Base-by-base conservation (phyloP, 2,888 invertebrate genomes). In the Druceiella hillmani region DNA sequence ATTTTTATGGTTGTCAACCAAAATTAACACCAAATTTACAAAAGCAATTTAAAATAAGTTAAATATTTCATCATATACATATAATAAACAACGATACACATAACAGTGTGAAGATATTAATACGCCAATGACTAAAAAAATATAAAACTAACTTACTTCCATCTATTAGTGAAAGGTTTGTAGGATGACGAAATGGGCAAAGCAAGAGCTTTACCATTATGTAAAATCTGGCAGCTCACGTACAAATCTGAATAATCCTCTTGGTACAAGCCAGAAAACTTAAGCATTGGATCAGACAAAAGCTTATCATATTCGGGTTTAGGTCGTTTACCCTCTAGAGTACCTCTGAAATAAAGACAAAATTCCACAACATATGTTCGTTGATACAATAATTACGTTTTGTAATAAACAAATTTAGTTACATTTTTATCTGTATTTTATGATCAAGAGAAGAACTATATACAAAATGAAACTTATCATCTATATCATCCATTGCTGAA, bases 81-180 rank as follows among this genome's bases (percentile, higher is more conserved):
- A n/a, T n/a, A n/a, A n/a, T n/a, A n/a, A n/a, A n/a, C n/a, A n/a
- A n/a, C n/a, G n/a, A n/a, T n/a, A n/a, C n/a, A n/a, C n/a, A n/a
- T n/a, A n/a, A n/a, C n/a, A n/a, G n/a, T n/a, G n/a, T n/a, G n/a
- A n/a, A n/a, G n/a, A n/a, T n/a, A n/a, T n/a, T n/a, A n/a, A n/a
- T n/a, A n/a, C n/a, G n/a, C n/a, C n/a, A n/a, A n/a, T n/a, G n/a
- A n/a, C n/a, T n/a, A n/a, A n/a, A n/a, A n/a, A n/a, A n/a, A n/a
- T n/a, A n/a, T n/a, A n/a, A n/a, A n/a, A n/a, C n/a, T n/a, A n/a
- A 71, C 81, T 74, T 73, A 90, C 90, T 88, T 91, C 92, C 93
- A 97, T 52, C 95, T 73, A 36, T 85, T 88, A 13, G 84, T 84
- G 56, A 97, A 97, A 2, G 91, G 77, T 62, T 95, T 97, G 57